Conservation (phyloP, 2,797 vertebrate species). For the Ctenochaetus hawaiiensis region DNA sequence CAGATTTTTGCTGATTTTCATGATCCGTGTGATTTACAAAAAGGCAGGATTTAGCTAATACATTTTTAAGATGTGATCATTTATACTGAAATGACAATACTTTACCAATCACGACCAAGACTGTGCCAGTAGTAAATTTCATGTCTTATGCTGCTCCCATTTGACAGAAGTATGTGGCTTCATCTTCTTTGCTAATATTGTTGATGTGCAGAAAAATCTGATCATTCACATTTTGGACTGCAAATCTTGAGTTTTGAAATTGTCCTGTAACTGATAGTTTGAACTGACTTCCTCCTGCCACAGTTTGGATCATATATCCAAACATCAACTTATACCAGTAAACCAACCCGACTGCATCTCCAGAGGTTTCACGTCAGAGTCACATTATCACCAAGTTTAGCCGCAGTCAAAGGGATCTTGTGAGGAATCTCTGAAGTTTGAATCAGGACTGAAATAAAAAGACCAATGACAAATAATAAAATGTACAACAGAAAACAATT, state of each 20-base stretch:
- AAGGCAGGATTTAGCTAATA: not conserved
- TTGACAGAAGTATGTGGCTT: slow-evolving; percentile 63
- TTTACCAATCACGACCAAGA: slow-evolving; percentile 57
- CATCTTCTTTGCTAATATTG: slow-evolving; percentile 55
- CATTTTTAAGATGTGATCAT: not conserved
- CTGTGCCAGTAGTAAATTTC: rapidly evolving
- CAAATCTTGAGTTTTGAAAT: slow-evolving; percentile 38
- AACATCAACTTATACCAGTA: slow-evolving; percentile 49
- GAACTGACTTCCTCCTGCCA: not conserved
- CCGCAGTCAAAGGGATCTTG: slow-evolving; percentile 10
- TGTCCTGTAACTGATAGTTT: rapidly evolving
- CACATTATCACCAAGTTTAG: slow-evolving; percentile 13
- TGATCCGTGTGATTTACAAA: slow-evolving; percentile 34
- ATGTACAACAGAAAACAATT: not conserved
- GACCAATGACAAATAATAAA: not conserved
- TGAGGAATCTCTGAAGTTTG: not conserved
- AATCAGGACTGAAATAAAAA: slow-evolving; percentile 26
- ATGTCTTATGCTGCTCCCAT: not conserved
- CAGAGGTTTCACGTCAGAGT: not conserved
- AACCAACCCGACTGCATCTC: rapidly evolving
- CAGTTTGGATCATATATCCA: slow-evolving; percentile 36
- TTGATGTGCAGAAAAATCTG: slow-evolving; percentile 17
- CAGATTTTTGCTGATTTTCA: not conserved
- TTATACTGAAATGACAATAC: not conserved
- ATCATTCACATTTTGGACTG: rapidly evolving